phyloP scores from a whole-genome alignment of 2,797 vertebrate genomes.

The Cetoscarus ocellatus region DNA sequence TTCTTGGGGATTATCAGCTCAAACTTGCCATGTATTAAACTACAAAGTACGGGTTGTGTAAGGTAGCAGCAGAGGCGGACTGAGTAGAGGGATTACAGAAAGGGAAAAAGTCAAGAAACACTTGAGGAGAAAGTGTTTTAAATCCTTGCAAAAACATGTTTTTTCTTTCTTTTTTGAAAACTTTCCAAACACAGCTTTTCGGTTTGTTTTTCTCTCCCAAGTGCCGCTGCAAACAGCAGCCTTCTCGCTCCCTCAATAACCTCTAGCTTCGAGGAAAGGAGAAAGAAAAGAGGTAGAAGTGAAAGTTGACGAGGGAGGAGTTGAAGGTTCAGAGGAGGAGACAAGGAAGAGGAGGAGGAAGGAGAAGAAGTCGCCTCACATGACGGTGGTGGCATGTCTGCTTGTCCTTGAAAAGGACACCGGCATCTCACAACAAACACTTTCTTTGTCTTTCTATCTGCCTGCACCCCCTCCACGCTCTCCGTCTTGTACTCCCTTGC shows the following conservation, averaged over 20 bases:
- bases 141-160: background rate
- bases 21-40: background rate
- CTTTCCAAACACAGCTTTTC: background rate
- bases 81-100: background rate
- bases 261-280: slow-evolving; percentile 11
- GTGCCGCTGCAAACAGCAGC: background rate
- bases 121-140: too few species aligned
- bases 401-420: slow-evolving; percentile 76
- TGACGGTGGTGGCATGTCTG: slow-evolving; percentile 58
- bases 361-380: slow-evolving; percentile 68
- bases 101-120: background rate
- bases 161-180: background rate
- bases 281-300: slow-evolving; percentile 36
- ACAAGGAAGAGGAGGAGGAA: slow-evolving; percentile 27
- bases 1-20: too few species aligned
- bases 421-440: slow-evolving; percentile 51
- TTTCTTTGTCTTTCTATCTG: slow-evolving; percentile 53
- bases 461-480: slow-evolving; percentile 15
- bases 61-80: background rate
- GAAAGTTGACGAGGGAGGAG: slow-evolving; percentile 55
- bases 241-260: slow-evolving; percentile 19
- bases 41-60: too few species aligned
- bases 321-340: slow-evolving; percentile 32
- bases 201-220: background rate
- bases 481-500: background rate